These are phyloP conservation scores for Latrodectus elegans DNA, from an alignment of 2,888 invertebrate species.

Conservation along the genomic window DNA sequence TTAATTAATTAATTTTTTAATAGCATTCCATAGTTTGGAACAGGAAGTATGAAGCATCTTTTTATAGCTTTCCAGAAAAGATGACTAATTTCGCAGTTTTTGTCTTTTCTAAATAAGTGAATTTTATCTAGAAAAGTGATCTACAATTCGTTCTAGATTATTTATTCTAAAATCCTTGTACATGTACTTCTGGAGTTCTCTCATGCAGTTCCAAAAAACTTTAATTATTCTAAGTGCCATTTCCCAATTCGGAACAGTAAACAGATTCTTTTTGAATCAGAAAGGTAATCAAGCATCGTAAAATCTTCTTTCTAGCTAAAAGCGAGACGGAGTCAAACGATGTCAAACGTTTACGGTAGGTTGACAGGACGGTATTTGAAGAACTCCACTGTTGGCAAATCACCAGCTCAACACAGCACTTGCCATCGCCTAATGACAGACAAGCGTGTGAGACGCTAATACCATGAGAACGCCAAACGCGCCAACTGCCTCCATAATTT, in stretches of 20 bases:
- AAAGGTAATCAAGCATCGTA: background rate
- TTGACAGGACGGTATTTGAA: constrained; percentile 2
- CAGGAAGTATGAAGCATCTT: too few species aligned
- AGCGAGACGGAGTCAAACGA: background rate
- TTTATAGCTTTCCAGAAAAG: too few species aligned
- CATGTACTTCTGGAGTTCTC: too few species aligned
- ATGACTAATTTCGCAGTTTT: too few species aligned
- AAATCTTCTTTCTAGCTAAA: background rate
- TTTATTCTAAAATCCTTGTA: too few species aligned
- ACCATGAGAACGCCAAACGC: constrained; percentile 33
- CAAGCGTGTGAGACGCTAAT: constrained; percentile 35
- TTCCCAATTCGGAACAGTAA: background rate
- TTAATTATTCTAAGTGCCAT: too few species aligned
- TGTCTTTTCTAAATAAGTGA: too few species aligned
- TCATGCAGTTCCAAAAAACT: too few species aligned
- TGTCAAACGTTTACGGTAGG: background rate
- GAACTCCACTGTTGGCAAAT: background rate
- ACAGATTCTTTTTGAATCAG: background rate
- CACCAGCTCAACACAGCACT: background rate
- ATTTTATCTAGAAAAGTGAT: too few species aligned
- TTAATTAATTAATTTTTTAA: too few species aligned
- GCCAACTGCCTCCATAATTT: background rate
- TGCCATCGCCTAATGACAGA: background rate
- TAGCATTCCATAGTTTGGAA: too few species aligned
- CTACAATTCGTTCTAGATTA: too few species aligned